Evolutionary conservation across 92 coral and sea anemone species (phyloP).

Genomic region (Palythoa heliodiscus): DNA sequence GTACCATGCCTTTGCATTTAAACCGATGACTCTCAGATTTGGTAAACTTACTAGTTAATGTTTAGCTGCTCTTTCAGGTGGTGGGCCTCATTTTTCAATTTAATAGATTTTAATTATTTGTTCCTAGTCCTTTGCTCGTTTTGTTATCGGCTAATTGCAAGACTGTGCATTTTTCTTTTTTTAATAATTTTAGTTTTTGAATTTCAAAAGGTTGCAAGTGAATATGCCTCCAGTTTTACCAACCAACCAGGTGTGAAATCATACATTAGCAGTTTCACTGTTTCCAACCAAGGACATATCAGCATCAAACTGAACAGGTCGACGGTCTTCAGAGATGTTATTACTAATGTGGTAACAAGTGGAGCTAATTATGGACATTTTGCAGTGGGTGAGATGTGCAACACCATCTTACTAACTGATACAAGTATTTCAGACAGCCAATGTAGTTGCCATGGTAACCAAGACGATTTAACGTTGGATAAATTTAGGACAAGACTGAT

Average conservation of each 20-base stretch:
- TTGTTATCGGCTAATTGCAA: no score
- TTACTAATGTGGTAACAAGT: slow-evolving; percentile 39
- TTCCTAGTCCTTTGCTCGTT: no score
- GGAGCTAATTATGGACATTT: slow-evolving; percentile 44
- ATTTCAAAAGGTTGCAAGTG: slow-evolving; percentile 4
- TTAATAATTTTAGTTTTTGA: neutral
- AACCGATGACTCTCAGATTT: no score
- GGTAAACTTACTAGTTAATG: no score
- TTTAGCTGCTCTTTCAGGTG: no score
- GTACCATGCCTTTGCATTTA: no score
- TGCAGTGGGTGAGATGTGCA: neutral
- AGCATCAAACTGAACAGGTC: slow-evolving; percentile 45
- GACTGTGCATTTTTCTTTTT: neutral
- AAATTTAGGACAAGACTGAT: neutral
- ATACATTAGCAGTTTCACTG: slow-evolving; percentile 12
- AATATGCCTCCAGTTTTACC: neutral
- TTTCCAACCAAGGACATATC: slow-evolving; percentile 55
- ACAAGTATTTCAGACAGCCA: neutral
- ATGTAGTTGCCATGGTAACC: neutral
- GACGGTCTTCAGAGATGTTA: slow-evolving; percentile 31
- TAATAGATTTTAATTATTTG: no score
- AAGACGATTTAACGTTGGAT: slow-evolving; percentile 7
- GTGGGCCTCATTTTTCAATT: no score
- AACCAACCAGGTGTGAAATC: slow-evolving; percentile 4
- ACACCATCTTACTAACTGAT: slow-evolving; percentile 19